Conservation (phyloP, 2,113 vertebrate species). For the Microcebus tavaratra region DNA sequence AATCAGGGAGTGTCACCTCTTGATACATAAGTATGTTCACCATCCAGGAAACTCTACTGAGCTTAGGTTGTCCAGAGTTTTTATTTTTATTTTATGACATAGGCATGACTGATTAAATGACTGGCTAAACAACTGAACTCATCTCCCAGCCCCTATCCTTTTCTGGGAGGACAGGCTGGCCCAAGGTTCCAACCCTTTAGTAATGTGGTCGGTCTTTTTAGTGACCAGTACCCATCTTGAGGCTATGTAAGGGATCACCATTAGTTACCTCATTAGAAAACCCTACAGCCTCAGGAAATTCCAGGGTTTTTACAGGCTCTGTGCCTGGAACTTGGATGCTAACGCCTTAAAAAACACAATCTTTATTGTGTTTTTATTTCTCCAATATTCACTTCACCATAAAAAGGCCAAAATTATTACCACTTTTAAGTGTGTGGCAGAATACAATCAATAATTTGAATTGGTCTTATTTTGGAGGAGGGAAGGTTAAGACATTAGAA, state of each 20-base stretch:
- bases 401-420: not conserved
- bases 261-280: not conserved
- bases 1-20: not conserved
- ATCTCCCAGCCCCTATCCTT: not conserved
- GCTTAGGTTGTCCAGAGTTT: not conserved
- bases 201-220: not conserved
- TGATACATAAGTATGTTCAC: not conserved
- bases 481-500: not conserved
- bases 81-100: not conserved
- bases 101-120: not conserved
- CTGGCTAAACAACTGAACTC: not conserved
- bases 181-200: not conserved
- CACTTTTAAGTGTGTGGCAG: not conserved
- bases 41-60: not conserved
- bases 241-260: not conserved
- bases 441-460: conserved; percentile 41
- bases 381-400: not conserved
- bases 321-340: not conserved
- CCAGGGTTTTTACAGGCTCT: not conserved
- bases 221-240: not conserved
- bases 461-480: not conserved
- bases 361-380: conserved; percentile 16
- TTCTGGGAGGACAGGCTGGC: not conserved
- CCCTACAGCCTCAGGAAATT: not conserved
- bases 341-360: not conserved